These are phyloP conservation scores for Drosophila prolongata DNA, from an alignment of 2,888 invertebrate genomes.

Conservation along the genomic window DNA sequence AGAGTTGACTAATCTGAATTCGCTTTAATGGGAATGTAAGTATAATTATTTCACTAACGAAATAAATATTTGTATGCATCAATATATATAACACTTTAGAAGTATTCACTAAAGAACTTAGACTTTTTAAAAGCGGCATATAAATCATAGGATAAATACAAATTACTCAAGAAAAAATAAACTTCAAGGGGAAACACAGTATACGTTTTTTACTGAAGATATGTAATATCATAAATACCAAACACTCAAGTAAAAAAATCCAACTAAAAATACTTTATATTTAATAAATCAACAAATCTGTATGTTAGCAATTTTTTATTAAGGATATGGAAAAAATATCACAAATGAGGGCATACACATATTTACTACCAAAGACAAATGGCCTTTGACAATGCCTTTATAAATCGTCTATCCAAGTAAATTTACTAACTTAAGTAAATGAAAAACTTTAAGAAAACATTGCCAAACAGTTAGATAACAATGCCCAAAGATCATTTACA, in stretches of 20 bases:
- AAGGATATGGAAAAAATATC: not conserved
- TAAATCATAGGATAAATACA: too few species aligned
- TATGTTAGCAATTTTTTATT: not conserved
- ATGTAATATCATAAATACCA: too few species aligned
- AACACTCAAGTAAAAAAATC: too few species aligned
- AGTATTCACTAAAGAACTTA: too few species aligned
- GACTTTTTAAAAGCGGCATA: too few species aligned
- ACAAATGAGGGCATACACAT: conserved; percentile 6
- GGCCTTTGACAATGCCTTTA: conserved; percentile 2
- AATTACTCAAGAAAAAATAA: too few species aligned
- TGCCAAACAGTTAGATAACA: conserved; percentile 12
- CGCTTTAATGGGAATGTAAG: too few species aligned
- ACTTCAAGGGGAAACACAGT: too few species aligned
- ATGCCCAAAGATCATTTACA: conserved; percentile 33
- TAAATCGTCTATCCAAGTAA: conserved; percentile 10
- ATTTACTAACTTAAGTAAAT: conserved; percentile 7
- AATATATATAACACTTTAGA: too few species aligned
- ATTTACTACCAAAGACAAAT: conserved; percentile 4
- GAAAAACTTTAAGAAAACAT: conserved; percentile 10
- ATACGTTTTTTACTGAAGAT: too few species aligned
- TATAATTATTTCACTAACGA: too few species aligned
- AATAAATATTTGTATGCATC: too few species aligned
- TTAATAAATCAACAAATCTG: not conserved
- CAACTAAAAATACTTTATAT: not conserved
- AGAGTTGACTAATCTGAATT: not conserved